These are phyloP conservation scores for Diprion similis DNA, from an alignment of 1,140 invertebrate genomes.

Conservation along the genomic window DNA sequence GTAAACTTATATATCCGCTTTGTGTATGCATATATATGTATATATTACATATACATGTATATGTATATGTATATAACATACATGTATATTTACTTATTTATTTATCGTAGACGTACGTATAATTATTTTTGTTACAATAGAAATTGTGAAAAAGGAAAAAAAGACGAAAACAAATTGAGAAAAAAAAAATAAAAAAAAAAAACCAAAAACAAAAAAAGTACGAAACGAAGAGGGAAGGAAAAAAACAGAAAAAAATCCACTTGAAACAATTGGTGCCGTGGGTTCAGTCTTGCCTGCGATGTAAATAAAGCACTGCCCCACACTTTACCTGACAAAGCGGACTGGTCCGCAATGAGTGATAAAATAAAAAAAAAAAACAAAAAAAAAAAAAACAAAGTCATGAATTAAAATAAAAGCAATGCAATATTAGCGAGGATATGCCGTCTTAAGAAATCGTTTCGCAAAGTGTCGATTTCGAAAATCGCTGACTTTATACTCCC, in stretches of 20 bases:
- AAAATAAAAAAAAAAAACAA: constrained; percentile 2
- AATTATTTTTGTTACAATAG: constrained; percentile 9
- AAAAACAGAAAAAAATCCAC: constrained; percentile 20
- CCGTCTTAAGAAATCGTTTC: not conserved
- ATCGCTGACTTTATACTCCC: not conserved
- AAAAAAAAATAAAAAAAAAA: constrained; percentile 3
- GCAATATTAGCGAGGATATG: not conserved
- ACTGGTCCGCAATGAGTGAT: not conserved
- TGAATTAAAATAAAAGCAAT: not conserved
- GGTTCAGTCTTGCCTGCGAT: constrained; percentile 38
- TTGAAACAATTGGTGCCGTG: constrained; percentile 23
- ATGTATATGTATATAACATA: not conserved
- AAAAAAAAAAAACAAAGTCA: not conserved
- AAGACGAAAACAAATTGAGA: constrained; percentile 13
- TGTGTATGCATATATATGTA: too few species aligned
- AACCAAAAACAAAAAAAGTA: not conserved
- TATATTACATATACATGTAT: too few species aligned
- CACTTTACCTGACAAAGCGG: constrained; percentile 1
- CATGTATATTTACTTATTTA: not conserved
- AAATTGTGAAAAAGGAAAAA: constrained; percentile 14
- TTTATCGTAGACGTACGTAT: constrained; percentile 10
- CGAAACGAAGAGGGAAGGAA: constrained; percentile 16
- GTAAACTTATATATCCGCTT: too few species aligned
- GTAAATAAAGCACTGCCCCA: constrained; percentile 44
- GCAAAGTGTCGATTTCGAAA: not conserved